Evolutionary conservation across 2,888 invertebrate genomes (phyloP), one percentile per base, ranked within the genome.

Genomic region (Sarcophaga carnaria): DNA sequence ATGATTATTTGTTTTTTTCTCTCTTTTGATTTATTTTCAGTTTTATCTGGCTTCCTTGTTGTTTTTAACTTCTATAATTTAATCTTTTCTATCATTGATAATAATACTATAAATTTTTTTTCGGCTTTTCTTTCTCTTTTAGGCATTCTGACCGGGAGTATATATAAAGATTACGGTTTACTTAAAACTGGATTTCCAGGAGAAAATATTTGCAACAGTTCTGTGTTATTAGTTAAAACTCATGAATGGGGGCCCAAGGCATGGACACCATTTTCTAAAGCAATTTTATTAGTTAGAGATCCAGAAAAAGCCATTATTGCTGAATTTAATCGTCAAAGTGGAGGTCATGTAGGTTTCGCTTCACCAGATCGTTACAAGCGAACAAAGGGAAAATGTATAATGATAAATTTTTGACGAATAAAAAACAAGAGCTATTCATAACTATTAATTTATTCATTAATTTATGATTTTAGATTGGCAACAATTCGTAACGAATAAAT

Each of bases 111-210:
- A 17, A 14, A 14, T 17, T 14, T 54, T 3, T 14, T 54, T 14
- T 54, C 17, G 4, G 4, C 17, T 14, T 4, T 54, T 54, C 12
- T 54, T 63, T 71, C 25, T 27, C 76, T 91, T 94, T 2, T 90
- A 96, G 96, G 97, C 64, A 94, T 96, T 72, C 94, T 96, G 83
- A 97, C 97, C 2, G 97, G 97, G 17, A 97, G 97, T 76, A 95
- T 97, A 60, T 97, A 97, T 93, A 96, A 96, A 94, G 97, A 97
- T 91, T 96, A 96, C 91, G 96, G 97, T 25, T 94, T 97, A 27
- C 92, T 96, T 88, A 95, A 96, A 90, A 96, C 97, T 90, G 97
- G 97, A 0, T 97, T 97, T 91, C 97, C 97, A 0, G 97, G 96
- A 0, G 97, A 97, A 92, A 96, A 96, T 91, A 94, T 97, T 1